A percentile compares a stretch with the other conserved stretches of the same genome.
phyloP scores from a whole-genome alignment of 2,888 invertebrate genomes.

The Sesamia inferens region DNA sequence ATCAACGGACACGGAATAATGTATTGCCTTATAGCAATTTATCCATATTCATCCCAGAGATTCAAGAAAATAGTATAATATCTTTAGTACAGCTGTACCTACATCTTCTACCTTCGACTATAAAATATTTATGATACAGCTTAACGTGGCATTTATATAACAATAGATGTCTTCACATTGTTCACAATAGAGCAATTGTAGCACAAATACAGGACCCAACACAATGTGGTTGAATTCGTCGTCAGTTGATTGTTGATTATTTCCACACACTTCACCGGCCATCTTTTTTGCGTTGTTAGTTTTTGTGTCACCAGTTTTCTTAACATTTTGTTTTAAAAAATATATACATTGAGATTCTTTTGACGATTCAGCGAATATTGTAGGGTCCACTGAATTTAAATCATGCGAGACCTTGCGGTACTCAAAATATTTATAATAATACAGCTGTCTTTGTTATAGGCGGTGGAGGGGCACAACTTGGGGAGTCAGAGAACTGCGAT shows the following conservation, averaged over 20 bases:
- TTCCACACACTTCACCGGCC: constrained; percentile 15
- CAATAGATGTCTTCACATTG: constrained; percentile 43
- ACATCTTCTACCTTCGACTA: neutral
- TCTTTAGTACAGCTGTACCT: neutral
- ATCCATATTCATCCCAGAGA: neutral
- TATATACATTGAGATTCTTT: neutral
- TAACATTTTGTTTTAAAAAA: neutral
- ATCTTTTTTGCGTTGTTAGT: constrained; percentile 3
- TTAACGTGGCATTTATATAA: constrained; percentile 29
- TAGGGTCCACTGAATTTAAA: neutral
- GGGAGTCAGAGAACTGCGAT: constrained; percentile 81
- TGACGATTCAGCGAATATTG: neutral
- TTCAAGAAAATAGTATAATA: neutral
- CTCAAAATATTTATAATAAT: neutral
- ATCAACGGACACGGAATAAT: neutral
- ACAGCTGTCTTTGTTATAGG: constrained; percentile 65
- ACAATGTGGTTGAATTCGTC: constrained; percentile 40
- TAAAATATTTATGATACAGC: constrained; percentile 27
- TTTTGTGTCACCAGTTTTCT: constrained; percentile 2
- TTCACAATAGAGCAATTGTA: constrained; percentile 50
- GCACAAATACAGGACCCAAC: constrained; percentile 26
- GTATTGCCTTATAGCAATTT: neutral
- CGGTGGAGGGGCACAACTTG: constrained; percentile 77
- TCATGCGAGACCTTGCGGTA: neutral
- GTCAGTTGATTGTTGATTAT: constrained; percentile 24